Evolutionary conservation across 2,888 invertebrate species (phyloP).

Genomic region (Hanleya hanleyi): DNA sequence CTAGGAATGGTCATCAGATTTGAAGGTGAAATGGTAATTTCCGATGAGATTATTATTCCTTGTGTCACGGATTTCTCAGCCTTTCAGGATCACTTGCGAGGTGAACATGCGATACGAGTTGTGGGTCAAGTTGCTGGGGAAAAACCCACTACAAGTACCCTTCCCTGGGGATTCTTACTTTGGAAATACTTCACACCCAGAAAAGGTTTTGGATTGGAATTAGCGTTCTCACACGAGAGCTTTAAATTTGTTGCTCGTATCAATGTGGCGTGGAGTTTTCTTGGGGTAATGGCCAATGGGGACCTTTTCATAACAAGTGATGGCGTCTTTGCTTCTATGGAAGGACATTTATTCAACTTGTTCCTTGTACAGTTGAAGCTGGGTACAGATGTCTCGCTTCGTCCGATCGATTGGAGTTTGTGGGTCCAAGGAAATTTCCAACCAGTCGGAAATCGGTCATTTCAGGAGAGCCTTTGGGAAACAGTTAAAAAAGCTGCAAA

Average conservation of each 20-base stretch:
- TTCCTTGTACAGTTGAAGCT: neutral
- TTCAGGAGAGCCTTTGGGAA: slow-evolving; percentile 2
- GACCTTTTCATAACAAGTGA: slow-evolving; percentile 3
- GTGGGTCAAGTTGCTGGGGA: neutral
- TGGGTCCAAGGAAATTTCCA: neutral
- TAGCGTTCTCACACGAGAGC: neutral
- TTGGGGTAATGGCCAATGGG: neutral
- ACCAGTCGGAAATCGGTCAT: neutral
- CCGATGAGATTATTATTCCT: neutral
- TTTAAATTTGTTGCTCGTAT: neutral
- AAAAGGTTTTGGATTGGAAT: neutral
- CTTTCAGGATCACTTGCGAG: neutral
- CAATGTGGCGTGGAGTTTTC: neutral
- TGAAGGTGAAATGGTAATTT: neutral
- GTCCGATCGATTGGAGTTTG: neutral
- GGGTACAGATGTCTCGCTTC: neutral
- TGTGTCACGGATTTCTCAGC: neutral
- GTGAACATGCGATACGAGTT: neutral
- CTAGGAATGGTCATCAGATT: neutral
- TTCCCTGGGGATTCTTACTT: neutral
- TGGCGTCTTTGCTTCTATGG: neutral
- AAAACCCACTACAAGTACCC: neutral
- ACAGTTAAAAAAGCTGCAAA: neutral
- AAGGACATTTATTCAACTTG: neutral
- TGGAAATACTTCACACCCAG: neutral